phyloP scores from a whole-genome alignment of 2,888 invertebrate species.

The Selenia dentaria region DNA sequence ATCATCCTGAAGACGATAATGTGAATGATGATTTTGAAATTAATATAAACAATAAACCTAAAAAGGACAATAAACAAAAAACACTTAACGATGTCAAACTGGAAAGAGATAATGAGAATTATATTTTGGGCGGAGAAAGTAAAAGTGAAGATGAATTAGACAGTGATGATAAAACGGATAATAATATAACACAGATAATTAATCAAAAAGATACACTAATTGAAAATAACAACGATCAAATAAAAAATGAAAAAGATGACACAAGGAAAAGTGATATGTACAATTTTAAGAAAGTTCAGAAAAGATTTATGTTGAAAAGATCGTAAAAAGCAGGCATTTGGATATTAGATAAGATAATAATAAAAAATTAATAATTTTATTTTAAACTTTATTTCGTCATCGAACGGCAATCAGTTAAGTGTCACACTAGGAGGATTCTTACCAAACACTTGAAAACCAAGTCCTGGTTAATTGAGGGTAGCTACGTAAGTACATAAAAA shows the following conservation, averaged over 20 bases:
- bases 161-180: conserved; percentile 16
- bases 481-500: no score
- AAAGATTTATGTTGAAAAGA: not conserved
- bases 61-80: not conserved
- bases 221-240: not conserved
- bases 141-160: conserved; percentile 33
- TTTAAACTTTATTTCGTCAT: no score
- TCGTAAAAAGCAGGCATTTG: not conserved
- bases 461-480: no score
- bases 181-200: not conserved
- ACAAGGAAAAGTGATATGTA: not conserved
- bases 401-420: no score
- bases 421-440: no score
- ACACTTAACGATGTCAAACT: conserved; percentile 20
- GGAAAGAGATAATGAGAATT: conserved; percentile 46
- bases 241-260: not conserved
- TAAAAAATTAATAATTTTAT: no score
- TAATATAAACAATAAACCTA: not conserved
- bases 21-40: not conserved
- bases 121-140: conserved; percentile 30
- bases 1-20: conserved; percentile 56
- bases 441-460: conserved; percentile 6
- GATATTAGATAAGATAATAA: no score
- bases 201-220: not conserved
- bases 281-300: not conserved